Base-by-base conservation (phyloP, 2,113 vertebrate genomes). In the Oryzias melastigma region DNA sequence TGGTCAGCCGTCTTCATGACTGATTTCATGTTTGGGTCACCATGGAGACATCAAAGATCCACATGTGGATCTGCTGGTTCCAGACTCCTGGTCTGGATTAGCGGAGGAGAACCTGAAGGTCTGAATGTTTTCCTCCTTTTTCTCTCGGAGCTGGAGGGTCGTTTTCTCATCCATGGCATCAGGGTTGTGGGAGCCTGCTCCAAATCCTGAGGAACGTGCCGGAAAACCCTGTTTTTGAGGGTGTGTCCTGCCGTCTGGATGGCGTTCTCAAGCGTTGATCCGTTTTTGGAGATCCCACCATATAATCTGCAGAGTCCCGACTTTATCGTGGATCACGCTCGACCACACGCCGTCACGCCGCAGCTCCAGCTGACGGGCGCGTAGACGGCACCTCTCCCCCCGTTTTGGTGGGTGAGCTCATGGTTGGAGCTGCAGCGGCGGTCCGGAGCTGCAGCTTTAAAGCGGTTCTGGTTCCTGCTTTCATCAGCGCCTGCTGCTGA, bases 401-500 rank as follows among this genome's bases (percentile, higher is more conserved):
- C 3, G 40, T 6, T 29, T 77, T 67, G 67, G 54, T 55, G 69
- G 18, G 42, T 84, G 85, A 85, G 47, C 48, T 85, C 81, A 83
- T 75, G 1, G 16, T 46, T 20, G 72, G 77, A 61, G 75, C 73
- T 75, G 67, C 79, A 55, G 43, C 14, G 5, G 14, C 14, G 16
- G 43, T 61, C 17, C 58, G 68, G 35, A 43, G 58, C 64, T 19
- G 57, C 46, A 64, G 74, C 84, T 87, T 82, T 86, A 56, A 84
- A 86, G 74, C 79, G 84, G 70, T 65, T 82, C 83, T 80, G 73
- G 73, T 82, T 74, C 18, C 54, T 20, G 41, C 74, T 84, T 89
- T 85, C 77, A 82, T 80, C 18, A 62, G 25, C 25, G 25, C 69
- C 62, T 79, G 71, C 59, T 62, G 59, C 64, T 76, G 42, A 54